Evolutionary conservation across 1,140 invertebrate genomes (phyloP).

Genomic region (Grapholita molesta): DNA sequence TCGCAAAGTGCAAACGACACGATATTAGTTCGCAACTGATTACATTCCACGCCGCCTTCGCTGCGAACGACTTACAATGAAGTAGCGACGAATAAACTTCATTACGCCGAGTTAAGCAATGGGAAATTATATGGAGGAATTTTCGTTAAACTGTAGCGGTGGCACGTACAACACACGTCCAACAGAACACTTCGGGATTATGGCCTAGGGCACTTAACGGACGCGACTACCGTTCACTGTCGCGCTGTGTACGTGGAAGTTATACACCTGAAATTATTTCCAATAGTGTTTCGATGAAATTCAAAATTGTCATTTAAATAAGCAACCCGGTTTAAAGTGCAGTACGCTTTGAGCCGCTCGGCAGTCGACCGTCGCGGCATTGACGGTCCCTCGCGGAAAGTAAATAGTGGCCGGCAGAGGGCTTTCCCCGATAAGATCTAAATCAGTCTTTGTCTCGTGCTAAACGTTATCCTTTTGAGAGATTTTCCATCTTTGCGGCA

Average conservation of each 20-base stretch:
- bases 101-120: constrained; percentile 71
- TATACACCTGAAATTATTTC: constrained; percentile 30
- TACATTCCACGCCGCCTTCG: constrained; percentile 62
- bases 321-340: constrained; percentile 22
- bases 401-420: constrained; percentile 67
- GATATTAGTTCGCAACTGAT: constrained; percentile 73
- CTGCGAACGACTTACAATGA: constrained; percentile 62
- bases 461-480: constrained; percentile 72
- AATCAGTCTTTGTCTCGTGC: constrained; percentile 72
- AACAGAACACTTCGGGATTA: constrained; percentile 43
- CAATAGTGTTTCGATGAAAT: constrained; percentile 18
- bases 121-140: constrained; percentile 73
- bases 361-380: not conserved
- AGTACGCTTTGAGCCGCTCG: constrained; percentile 46
- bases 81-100: constrained; percentile 74
- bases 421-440: constrained; percentile 58
- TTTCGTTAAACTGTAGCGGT: constrained; percentile 57
- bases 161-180: constrained; percentile 46
- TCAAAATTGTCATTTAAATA: constrained; percentile 18
- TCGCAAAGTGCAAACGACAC: constrained; percentile 61
- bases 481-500: constrained; percentile 68
- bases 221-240: constrained; percentile 35
- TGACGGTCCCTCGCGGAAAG: constrained; percentile 53
- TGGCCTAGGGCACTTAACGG: constrained; percentile 43
- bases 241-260: constrained; percentile 26